Conservation (phyloP, 2,797 vertebrate species). For the Sebastiscus tertius region DNA sequence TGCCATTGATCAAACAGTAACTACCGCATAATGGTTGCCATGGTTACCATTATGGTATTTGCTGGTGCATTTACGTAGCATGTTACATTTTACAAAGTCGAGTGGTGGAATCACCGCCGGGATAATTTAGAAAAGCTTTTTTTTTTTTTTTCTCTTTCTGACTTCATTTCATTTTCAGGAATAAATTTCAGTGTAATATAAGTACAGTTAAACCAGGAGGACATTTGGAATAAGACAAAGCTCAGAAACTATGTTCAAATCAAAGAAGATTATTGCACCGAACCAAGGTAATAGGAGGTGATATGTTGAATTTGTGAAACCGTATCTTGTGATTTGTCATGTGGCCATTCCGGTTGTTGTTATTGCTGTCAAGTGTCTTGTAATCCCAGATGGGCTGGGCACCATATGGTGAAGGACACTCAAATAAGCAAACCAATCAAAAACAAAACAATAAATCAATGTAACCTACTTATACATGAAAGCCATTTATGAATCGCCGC, state of each 20-base stretch:
- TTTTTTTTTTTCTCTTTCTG: background rate
- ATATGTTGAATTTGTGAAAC: no score
- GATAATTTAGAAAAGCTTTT: background rate
- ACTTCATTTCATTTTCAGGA: background rate
- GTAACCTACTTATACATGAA: background rate
- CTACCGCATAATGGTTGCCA: background rate
- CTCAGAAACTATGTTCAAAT: background rate
- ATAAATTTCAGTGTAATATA: background rate
- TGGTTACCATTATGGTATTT: background rate
- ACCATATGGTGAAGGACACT: no score
- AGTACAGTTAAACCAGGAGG: background rate
- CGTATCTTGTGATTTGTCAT: no score
- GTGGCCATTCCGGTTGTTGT: no score
- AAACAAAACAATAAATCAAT: background rate
- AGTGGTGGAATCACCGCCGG: background rate
- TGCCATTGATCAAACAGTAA: constrained; percentile 28
- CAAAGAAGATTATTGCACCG: background rate
- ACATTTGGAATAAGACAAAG: background rate
- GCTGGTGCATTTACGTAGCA: background rate
- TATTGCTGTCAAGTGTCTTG: no score
- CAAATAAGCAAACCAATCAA: no score
- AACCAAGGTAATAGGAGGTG: background rate
- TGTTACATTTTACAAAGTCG: background rate
- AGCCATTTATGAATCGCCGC: background rate
- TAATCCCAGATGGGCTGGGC: no score